Evolutionary conservation across 2,797 vertebrate genomes (phyloP).

Genomic region (Knipowitschia caucasica): DNA sequence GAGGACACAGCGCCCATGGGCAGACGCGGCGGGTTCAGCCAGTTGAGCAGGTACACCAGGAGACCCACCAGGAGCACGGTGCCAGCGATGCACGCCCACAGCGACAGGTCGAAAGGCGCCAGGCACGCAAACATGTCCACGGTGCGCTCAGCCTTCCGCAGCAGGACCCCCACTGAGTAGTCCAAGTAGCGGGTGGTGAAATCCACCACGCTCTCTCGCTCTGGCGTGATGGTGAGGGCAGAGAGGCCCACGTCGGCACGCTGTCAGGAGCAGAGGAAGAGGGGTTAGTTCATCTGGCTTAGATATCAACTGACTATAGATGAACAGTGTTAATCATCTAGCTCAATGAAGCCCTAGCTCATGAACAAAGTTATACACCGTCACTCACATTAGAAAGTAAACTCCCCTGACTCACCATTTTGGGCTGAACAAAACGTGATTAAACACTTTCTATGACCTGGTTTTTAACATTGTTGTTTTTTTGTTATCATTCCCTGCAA

Average conservation of each 20-base stretch:
- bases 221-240: constrained; percentile 96
- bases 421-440: no score
- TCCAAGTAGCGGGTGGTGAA: constrained; percentile 98
- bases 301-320: no score
- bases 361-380: no score
- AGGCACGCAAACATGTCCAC: constrained; percentile 98
- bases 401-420: no score
- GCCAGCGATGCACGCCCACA: constrained; percentile 98
- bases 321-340: no score
- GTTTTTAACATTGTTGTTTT: no score
- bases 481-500: no score
- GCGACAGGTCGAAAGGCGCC: constrained; percentile 93
- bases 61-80: constrained; percentile 93
- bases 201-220: constrained; percentile 95
- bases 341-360: no score
- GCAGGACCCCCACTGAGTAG: constrained; percentile 94
- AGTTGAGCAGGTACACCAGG: constrained; percentile 95
- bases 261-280: constrained; percentile 62
- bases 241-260: constrained; percentile 96
- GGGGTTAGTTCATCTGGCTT: no score
- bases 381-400: no score
- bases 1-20: constrained; percentile 96
- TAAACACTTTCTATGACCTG: no score
- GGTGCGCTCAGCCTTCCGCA: constrained; percentile 93
- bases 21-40: constrained; percentile 94